These are phyloP conservation scores for Tetragonula carbonaria DNA, from an alignment of 2,888 invertebrate genomes.

Conservation along the genomic window DNA sequence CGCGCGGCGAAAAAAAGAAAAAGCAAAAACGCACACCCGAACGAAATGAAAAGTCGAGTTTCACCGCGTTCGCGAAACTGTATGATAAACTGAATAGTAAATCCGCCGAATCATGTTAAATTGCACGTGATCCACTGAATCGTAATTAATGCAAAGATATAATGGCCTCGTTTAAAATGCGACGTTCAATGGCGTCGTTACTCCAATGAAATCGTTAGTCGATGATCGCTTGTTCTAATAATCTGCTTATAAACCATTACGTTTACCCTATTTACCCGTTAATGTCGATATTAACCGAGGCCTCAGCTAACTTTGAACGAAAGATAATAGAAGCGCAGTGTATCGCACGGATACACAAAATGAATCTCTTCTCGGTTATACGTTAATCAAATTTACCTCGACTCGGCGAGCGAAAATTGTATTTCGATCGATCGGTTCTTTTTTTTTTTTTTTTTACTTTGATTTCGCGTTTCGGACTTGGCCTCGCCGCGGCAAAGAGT, in stretches of 20 bases:
- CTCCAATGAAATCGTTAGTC: constrained; percentile 3
- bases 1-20: constrained; percentile 14
- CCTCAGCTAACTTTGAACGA: constrained; percentile 22
- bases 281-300: constrained; percentile 13
- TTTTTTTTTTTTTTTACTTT: constrained; percentile 26
- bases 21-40: not conserved
- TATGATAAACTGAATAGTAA: constrained; percentile 31
- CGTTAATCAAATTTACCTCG: not conserved
- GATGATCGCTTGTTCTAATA: constrained; percentile 50
- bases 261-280: constrained; percentile 7
- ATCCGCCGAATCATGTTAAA: constrained; percentile 46
- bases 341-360: not conserved
- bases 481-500: not conserved
- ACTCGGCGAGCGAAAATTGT: not conserved
- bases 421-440: not conserved
- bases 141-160: constrained; percentile 52
- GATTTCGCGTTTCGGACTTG: constrained; percentile 12
- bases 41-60: constrained; percentile 17
- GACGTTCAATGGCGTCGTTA: constrained; percentile 14
- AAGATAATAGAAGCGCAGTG: constrained; percentile 30
- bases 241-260: constrained; percentile 40
- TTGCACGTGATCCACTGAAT: constrained; percentile 27
- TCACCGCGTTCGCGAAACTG: not conserved
- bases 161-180: constrained; percentile 47
- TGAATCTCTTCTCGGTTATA: no score